Percentiles rank a stretch among this genome's conserved stretches.
These are phyloP conservation scores for Himalopsyche japonica DNA, from an alignment of 2,888 invertebrate genomes.

Conservation along the genomic window DNA sequence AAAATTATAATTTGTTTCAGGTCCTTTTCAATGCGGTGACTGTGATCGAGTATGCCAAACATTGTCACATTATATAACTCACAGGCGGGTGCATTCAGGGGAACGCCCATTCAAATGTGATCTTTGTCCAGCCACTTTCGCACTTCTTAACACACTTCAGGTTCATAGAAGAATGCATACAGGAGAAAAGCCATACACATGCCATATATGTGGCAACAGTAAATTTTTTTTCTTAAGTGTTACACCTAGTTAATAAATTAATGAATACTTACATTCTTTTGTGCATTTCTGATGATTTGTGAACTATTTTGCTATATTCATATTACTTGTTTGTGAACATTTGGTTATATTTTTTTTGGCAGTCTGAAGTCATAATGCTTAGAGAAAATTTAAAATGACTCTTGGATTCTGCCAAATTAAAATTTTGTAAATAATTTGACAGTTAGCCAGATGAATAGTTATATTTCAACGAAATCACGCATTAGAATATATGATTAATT, in stretches of 20 bases:
- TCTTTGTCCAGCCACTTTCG: neutral
- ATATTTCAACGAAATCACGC: too few species aligned
- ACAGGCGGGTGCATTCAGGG: neutral
- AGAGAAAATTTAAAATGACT: too few species aligned
- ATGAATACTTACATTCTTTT: neutral
- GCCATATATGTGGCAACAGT: slow-evolving; percentile 3
- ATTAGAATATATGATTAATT: too few species aligned
- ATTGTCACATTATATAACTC: neutral
- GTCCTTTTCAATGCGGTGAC: neutral
- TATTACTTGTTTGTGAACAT: too few species aligned
- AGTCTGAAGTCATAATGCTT: too few species aligned
- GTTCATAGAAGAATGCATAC: neutral
- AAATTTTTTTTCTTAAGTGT: neutral
- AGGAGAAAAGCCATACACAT: neutral
- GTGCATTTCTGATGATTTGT: neutral
- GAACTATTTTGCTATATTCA: neutral
- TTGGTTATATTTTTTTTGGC: neutral
- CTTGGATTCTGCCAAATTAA: too few species aligned
- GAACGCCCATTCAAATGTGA: neutral
- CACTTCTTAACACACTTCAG: neutral
- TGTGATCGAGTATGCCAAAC: neutral
- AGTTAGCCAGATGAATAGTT: too few species aligned
- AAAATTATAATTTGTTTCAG: neutral
- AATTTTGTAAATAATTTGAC: too few species aligned
- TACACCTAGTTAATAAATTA: neutral